Conservation (phyloP, 1,140 invertebrate species). For the Bombus impatiens region DNA sequence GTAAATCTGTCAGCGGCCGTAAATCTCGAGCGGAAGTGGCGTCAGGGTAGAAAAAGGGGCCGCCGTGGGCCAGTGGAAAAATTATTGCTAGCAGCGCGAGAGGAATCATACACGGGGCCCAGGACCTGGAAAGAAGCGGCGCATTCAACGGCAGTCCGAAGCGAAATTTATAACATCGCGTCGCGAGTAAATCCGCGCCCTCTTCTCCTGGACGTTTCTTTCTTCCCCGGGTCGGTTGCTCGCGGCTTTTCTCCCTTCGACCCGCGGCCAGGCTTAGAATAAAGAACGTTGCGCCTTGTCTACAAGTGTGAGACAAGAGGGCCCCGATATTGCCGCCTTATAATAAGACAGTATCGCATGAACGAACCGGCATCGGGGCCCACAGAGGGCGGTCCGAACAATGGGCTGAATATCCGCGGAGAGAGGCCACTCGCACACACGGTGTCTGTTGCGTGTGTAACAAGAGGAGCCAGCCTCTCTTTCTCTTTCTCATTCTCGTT, state of each 20-base stretch:
- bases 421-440: constrained; percentile 14
- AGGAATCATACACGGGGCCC: constrained; percentile 1
- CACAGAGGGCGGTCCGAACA: constrained; percentile 73
- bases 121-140: not conserved
- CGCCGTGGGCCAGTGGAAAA: not conserved
- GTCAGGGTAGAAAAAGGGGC: not conserved
- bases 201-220: not conserved
- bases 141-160: constrained; percentile 29
- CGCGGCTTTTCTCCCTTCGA: constrained; percentile 59
- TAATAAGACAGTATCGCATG: constrained; percentile 76
- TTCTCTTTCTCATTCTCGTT: not conserved
- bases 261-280: constrained; percentile 54
- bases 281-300: constrained; percentile 60
- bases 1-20: not conserved
- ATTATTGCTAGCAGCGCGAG: constrained; percentile 10
- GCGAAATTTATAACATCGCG: constrained; percentile 41
- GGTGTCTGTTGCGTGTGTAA: constrained; percentile 45
- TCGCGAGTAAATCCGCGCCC: constrained; percentile 42
- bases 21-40: not conserved
- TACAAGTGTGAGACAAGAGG: constrained; percentile 69
- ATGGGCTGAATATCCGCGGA: constrained; percentile 70
- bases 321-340: constrained; percentile 68
- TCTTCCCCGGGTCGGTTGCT: constrained; percentile 38
- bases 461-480: constrained; percentile 50
- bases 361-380: constrained; percentile 64